These are phyloP conservation scores for Diadromus collaris DNA, from an alignment of 2,888 invertebrate genomes.

Conservation along the genomic window DNA sequence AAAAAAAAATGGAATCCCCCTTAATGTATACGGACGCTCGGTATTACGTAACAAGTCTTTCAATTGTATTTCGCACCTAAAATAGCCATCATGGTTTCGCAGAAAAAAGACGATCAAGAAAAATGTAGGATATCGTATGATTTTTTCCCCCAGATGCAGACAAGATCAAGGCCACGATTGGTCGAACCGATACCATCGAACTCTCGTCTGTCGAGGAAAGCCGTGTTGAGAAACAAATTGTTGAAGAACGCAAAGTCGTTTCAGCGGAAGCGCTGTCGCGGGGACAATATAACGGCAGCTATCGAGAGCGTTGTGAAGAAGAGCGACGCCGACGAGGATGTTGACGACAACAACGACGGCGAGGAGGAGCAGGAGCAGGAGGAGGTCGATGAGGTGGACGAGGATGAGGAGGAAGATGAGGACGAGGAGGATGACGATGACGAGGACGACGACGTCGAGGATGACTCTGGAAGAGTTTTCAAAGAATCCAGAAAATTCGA, in stretches of 20 bases:
- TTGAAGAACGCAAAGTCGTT: conserved; percentile 78
- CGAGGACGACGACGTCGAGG: conserved; percentile 47
- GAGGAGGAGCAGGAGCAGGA: conserved; percentile 43
- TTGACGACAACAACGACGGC: conserved; percentile 38
- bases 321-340: conserved; percentile 47
- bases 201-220: conserved; percentile 70
- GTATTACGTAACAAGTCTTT: not conserved
- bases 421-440: conserved; percentile 27
- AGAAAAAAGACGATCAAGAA: not conserved
- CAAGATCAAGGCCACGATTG: conserved; percentile 71
- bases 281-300: conserved; percentile 74
- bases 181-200: conserved; percentile 68
- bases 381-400: conserved; percentile 22
- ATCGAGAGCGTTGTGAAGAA: conserved; percentile 72
- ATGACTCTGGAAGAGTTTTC: conserved; percentile 55
- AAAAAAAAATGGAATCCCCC: too few relatives aligned
- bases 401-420: conserved; percentile 45
- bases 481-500: conserved; percentile 60
- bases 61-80: not conserved
- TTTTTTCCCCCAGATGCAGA: conserved; percentile 70
- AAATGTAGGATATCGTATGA: not conserved
- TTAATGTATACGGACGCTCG: too few relatives aligned
- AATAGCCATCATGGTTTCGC: not conserved
- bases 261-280: conserved; percentile 74
- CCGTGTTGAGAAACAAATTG: conserved; percentile 76